Base-by-base conservation (phyloP, 2,888 invertebrate species). In the Brachycybe producta region DNA sequence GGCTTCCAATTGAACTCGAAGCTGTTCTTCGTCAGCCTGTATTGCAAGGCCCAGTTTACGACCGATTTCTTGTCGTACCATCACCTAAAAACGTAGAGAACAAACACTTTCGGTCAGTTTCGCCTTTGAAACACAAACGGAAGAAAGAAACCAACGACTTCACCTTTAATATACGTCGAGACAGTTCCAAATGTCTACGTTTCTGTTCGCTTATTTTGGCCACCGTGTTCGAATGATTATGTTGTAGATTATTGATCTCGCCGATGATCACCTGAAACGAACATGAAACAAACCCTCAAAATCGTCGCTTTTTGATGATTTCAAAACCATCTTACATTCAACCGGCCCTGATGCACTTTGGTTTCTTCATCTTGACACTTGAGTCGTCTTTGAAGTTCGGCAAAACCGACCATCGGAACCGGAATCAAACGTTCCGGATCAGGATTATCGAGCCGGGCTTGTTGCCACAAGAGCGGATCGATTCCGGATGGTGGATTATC, bases 361-460 rank as follows among this genome's bases (percentile, higher is more conserved):
- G 85, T 86, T 70, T 88, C 84, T 60, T 82, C 78, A 60, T 85
- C 60, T 49, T 60, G 91, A 59, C 82, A 82, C 55, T 84, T 78
- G 49, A 88, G 76, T 13, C 95, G 77, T 67, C 82, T 80, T 64
- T 73, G 69, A 3, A 79, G 64, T 55, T 75, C 74, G 30, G 68
- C 68, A 64, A 95, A 94, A 1, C 97, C 97, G 56, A 92, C 79
- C 67, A 97, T 83, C 0, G 94, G 90, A 11, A 91, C 85, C 0
- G 97, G 97, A 62, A 98, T 82, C 60, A 90, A 84, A 61, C 80
- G 80, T 30, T 77, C 78, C 1, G 87, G 79, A 67, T 95, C 86
- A 0, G 97, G 98, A 71, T 98, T 98, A 63, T 95, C 94, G 26
- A 82, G 71, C 62, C 91, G 90, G 0, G 95, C 95, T 67, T 97